Evolutionary conservation across 2,797 vertebrate species (phyloP), one percentile per base, ranked within the genome.

Genomic region (Acanthopagrus latus): DNA sequence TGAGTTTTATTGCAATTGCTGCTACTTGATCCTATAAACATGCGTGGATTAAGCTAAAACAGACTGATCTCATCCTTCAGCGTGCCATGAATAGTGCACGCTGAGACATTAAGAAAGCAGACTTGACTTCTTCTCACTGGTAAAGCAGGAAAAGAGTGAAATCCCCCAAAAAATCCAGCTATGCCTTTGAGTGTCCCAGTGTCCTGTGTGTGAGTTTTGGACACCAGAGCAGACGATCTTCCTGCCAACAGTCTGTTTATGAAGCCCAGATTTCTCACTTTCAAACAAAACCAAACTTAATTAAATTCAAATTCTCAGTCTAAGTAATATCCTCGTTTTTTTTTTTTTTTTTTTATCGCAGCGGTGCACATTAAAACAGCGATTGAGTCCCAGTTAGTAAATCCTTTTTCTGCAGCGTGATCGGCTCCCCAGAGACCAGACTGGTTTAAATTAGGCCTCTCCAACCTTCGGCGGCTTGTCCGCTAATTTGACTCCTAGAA

Each of bases 401-500:
- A 89, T 90, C 73, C 80, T 48, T 58, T 67, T 78, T 67, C 58
- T 72, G 71, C 20, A 1, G 67, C 77, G 51, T 8, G 63, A 77
- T 47, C 57, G 25, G 43, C 63, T 85, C 85, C 71, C 56, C 57
- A 59, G 76, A 23, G 56, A 50, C 71, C 74, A 81, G 82, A 71
- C 81, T 81, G 87, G 74, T 89, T 88, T 86, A 84, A 91, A 88
- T 92, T 82, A 90, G 80, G 71, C 74, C 82, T 85, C 77, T 71
- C 69, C 59, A 67, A 60, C 68, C 76, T 76, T 88, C 73, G 59
- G 80, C 17, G 16, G 76, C 80, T 87, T 20, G 57, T 79, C 67
- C 9, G 77, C 84, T 93, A 86, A 91, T 92, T 90, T 91, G 89
- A 92, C 85, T 90, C 85, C 80, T 88, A 88, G 78, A 93, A 93